Base-by-base conservation (phyloP, 1,140 invertebrate genomes). In the Eufriesea mexicana region DNA sequence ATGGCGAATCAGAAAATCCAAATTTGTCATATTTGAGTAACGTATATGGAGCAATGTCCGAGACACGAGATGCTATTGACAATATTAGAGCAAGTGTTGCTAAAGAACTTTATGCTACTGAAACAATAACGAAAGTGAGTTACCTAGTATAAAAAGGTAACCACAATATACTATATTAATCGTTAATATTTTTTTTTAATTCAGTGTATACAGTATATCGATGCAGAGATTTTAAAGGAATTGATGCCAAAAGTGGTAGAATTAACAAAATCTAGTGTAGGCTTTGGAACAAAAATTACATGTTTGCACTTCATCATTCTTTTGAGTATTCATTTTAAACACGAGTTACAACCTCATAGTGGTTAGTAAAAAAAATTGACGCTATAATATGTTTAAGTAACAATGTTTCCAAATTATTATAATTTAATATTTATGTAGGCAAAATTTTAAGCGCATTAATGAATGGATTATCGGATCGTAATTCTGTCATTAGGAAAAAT, bases 241-340 rank as follows among this genome's bases (percentile, higher is more conserved):
- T 95, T 98, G 89, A 95, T 98, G 23, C 97, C 97, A 9, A 96
- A 96, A 90, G 94, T 99, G 1, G 94, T 97, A 49, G 98, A 99
- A 81, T 94, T 98, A 61, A 96, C 98, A 85, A 98, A 97, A 86
- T 96, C 96, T 35, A 97, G 96, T 67, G 95, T 97, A 12, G 97
- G 97, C 86, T 95, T 98, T 67, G 97, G 97, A 59, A 98, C 97
- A 0, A 97, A 98, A 94, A 96, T 98, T 57, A 97, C 97, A 0
- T 97, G 97, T 91, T 96, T 97, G 4, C 97, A 98, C 94, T 98
- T 99, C 93, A 94, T 98, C 12, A 96, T 97, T 23, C 95, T 98
- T 64, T 94, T 98, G 9, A 96, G 96, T 64, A 87, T 91, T 14
- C 93, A 95, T 62, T 75, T 94, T 23, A 94, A 94, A 76, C 88